Evolutionary conservation across 2,113 vertebrate species (phyloP), one percentile per base, ranked within the genome.

Genomic region (Crypturellus undulatus): DNA sequence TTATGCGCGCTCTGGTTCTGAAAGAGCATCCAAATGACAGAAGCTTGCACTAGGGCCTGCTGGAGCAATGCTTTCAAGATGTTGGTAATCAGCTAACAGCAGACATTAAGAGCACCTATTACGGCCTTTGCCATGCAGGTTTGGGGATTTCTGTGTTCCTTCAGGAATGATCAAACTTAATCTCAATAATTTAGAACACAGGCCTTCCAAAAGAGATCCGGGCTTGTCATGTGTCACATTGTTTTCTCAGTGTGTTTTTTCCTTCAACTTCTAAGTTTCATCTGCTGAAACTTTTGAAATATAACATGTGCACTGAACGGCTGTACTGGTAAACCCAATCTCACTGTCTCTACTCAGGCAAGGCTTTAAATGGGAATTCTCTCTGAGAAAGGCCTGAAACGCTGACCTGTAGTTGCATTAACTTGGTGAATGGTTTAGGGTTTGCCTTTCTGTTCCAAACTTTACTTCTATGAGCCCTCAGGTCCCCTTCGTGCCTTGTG

Each of bases 11-110:
- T 94, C 95, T 90, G 83, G 94, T 34, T 95, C 94, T 91, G 90
- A 88, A 24, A 76, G 72, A 92, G 92, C 93, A 91, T 83, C 89
- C 95, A 95, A 96, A 97, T 96, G 98, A 97, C 98, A 97, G 96
- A 92, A 92, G 96, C 97, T 96, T 79, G 89, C 47, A 68, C 97
- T 94, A 93, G 92, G 79, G 79, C 82, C 49, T 83, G 94, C 94
- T 68, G 26, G 80, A 94, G 96, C 97, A 98, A 98, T 98, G 96
- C 89, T 47, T 98, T 98, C 98, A 98, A 98, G 97, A 98, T 98
- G 98, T 97, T 97, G 96, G 97, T 96, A 98, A 97, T 97, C 98
- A 98, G 96, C 97, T 92, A 96, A 96, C 93, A 96, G 97, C 97
- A 96, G 97, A 95, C 96, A 72, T 82, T 95, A 94, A 92, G 97